Conservation (phyloP, 2,113 vertebrate genomes). For the Otus sunia region DNA sequence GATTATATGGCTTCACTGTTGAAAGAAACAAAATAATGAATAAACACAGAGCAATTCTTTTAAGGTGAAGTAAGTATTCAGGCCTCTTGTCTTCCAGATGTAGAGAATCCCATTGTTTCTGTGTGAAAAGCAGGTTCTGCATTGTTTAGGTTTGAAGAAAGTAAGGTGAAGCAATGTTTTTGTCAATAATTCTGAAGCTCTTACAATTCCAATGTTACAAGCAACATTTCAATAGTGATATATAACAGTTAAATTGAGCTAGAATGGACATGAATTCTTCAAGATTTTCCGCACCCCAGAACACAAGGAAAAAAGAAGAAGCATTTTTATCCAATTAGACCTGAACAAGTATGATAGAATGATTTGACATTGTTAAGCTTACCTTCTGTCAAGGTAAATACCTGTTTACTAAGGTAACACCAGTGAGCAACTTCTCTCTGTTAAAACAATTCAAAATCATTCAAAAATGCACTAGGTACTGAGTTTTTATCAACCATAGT, state of each 20-base stretch:
- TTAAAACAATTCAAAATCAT: neutral
- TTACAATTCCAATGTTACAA: neutral
- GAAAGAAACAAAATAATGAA: conserved; percentile 9
- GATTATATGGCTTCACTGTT: neutral
- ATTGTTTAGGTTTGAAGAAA: neutral
- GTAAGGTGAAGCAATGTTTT: neutral
- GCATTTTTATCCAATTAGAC: neutral
- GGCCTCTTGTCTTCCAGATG: neutral
- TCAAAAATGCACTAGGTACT: neutral
- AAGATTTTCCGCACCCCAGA: neutral
- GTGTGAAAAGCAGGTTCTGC: neutral
- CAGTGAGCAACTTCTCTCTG: neutral
- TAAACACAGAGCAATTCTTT: neutral
- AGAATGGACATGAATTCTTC: neutral
- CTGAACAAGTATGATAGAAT: neutral
- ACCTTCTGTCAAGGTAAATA: neutral
- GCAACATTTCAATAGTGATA: neutral
- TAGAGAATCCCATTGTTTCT: neutral
- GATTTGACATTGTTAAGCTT: neutral
- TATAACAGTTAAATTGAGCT: neutral
- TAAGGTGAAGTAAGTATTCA: neutral
- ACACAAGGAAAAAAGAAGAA: neutral
- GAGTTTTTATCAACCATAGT: neutral
- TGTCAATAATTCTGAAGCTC: neutral
- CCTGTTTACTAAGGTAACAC: neutral